Evolutionary conservation across 2,888 invertebrate genomes (phyloP), one percentile per base, ranked within the genome.

Genomic region (Parnassius smintheus): DNA sequence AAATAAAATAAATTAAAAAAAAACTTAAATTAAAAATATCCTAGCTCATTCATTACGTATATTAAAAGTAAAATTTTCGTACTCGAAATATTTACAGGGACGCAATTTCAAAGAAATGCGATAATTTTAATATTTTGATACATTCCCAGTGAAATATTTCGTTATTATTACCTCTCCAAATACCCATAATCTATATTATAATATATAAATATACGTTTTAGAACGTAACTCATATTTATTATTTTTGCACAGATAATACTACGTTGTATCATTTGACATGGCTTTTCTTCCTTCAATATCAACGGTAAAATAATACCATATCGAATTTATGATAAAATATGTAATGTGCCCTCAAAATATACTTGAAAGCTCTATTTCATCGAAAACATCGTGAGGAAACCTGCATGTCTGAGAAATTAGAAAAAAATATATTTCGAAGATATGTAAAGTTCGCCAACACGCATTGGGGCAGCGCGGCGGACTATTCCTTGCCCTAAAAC

Each of bases 71-170:
- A 60, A n/a, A 54, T n/a, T 45, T 50, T 62, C 35, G 49, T 53
- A 55, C 41, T 57, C 9, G 45, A 25, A 7, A 62, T 22, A 57
- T 18, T 62, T 59, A 69, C 68, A 69, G 65, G 68, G 68, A 68
- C 61, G 1, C 25, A 42, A 60, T 64, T 64, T 56, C 64, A 64
- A 64, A 60, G 64, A 56, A 35, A 41, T 25, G 8, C 54, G 44
- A 51, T 49, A 22, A 56, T 59, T 56, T 53, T 64, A 58, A 72
- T 68, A 73, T 74, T 76, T 75, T 70, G 66, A 74, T 76, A 78
- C 54, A 50, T 59, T 59, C 41, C 10, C 12, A 50, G 42, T 45
- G 42, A 53, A 9, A 18, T 58, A 71, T 79, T 74, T 78, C 56
- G 8, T 13, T 57, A 13, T 9, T 49, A 9, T 7, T 18, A 13